Evolutionary conservation across 2,888 invertebrate species (phyloP).

Genomic region (Platypus cylindrus): DNA sequence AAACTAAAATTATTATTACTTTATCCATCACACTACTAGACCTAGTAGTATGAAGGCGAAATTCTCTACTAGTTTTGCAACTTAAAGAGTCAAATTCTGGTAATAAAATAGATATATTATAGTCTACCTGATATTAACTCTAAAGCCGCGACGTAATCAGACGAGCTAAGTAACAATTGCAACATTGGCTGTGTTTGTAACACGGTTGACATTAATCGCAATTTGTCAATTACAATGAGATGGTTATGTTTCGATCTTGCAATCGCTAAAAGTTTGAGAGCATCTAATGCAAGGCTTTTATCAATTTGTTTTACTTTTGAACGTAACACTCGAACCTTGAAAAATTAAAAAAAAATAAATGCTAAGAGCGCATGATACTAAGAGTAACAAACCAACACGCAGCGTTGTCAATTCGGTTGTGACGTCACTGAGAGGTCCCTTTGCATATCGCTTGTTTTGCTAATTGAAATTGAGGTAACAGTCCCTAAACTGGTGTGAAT

Average conservation of each 20-base stretch:
- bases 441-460: no score
- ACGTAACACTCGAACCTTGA: slow-evolving; percentile 44
- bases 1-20: no score
- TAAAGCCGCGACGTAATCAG: slow-evolving; percentile 93
- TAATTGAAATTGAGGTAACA: no score
- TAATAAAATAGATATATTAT: no score
- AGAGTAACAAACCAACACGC: slow-evolving; percentile 27
- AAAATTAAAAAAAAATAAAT: not conserved
- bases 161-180: slow-evolving; percentile 84
- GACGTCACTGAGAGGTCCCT: no score
- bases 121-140: slow-evolving; percentile 79
- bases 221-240: slow-evolving; percentile 52
- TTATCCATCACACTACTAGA: no score
- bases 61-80: no score
- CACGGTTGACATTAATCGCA: slow-evolving; percentile 88
- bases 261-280: slow-evolving; percentile 62
- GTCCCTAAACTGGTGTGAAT: no score
- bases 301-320: slow-evolving; percentile 67
- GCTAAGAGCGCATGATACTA: not conserved
- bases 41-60: no score
- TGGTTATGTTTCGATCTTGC: slow-evolving; percentile 55
- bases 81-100: no score
- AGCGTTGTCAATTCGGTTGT: no score
- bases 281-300: slow-evolving; percentile 63
- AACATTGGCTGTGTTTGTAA: slow-evolving; percentile 97